Evolutionary conservation across 1,140 invertebrate species (phyloP), one percentile per base, ranked within the genome.

Genomic region (Thalassaphorura encarpata): DNA sequence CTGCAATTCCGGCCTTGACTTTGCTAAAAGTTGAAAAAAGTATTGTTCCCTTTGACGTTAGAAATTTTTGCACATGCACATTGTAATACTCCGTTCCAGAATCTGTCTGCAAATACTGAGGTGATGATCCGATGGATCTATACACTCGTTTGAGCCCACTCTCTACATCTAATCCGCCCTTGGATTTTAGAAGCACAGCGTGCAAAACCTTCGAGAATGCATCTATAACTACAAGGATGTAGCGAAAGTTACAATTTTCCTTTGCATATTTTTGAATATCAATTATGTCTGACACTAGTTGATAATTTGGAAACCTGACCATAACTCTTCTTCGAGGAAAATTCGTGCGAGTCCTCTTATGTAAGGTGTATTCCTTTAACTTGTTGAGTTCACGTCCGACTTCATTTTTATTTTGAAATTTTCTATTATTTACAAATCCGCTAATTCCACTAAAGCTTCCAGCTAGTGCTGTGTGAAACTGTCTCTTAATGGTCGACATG

Each of bases 131-230:
- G 19, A 39, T 41, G 27, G 31, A 16, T 29, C 23, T 6, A 19
- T 52, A 18, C 11, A 60, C 47, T 29, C 29, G 40, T 28, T 51
- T 31, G 24, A 60, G 47, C 18, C 48, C 58, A 16, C 33, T 19
- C 2, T 43, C 16, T 8, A 52, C 33, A 11, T 15, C 13, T 27
- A 36, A 15, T 23, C 24, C 40, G 2, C 2, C 46, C 36, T 60
- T 60, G 5, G 19, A 26, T 40, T 56, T 56, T 15, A 56, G 6
- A 13, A 40, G 3, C n/a, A 43, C 52, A 23, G 46, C 26, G 24
- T 40, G 51, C 3, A 54, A 47, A 5, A 13, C 11, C 18, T 51
- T 50, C 4, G 45, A 36, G 31, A 57, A 52, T 4, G 23, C 16
- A 45, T 58, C 50, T 13, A 58, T 29, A 43, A 53, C 50, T 3